phyloP scores from a whole-genome alignment of 2,797 vertebrate species.

The Scolopax bukidnonensis region DNA sequence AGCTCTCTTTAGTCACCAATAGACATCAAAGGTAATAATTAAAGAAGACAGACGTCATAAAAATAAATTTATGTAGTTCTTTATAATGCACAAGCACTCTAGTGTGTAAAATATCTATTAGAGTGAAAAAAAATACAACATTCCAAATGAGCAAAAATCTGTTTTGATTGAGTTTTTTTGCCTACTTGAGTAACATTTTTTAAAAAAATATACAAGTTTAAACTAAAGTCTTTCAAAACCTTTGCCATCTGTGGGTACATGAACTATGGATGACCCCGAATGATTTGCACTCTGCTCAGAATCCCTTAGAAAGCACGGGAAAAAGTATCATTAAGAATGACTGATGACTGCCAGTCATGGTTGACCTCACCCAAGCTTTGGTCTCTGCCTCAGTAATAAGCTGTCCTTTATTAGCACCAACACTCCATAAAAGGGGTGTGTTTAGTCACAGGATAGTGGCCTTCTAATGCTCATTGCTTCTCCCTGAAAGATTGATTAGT shows the following conservation, averaged over 20 bases:
- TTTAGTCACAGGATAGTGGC: constrained; percentile 88
- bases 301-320: constrained; percentile 87
- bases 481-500: constrained; percentile 84
- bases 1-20: constrained; percentile 88
- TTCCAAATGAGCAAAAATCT: constrained; percentile 68
- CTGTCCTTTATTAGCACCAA: constrained; percentile 88
- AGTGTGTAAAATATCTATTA: constrained; percentile 81
- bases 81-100: constrained; percentile 79
- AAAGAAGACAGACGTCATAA: constrained; percentile 87
- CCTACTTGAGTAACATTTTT: constrained; percentile 63
- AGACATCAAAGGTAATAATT: constrained; percentile 90
- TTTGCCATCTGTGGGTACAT: constrained; percentile 93
- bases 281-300: constrained; percentile 90
- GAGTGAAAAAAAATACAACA: constrained; percentile 76
- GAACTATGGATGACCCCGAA: constrained; percentile 92
- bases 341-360: constrained; percentile 99
- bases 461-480: constrained; percentile 86
- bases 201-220: constrained; percentile 77
- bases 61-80: constrained; percentile 86
- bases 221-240: constrained; percentile 86
- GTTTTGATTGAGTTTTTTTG: constrained; percentile 74
- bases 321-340: constrained; percentile 99
- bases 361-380: constrained; percentile 92
- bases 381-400: constrained; percentile 89
- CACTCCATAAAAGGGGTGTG: constrained; percentile 91